Evolutionary conservation across 2,888 invertebrate species (phyloP).

Genomic region (Ischnus inquisitorius): DNA sequence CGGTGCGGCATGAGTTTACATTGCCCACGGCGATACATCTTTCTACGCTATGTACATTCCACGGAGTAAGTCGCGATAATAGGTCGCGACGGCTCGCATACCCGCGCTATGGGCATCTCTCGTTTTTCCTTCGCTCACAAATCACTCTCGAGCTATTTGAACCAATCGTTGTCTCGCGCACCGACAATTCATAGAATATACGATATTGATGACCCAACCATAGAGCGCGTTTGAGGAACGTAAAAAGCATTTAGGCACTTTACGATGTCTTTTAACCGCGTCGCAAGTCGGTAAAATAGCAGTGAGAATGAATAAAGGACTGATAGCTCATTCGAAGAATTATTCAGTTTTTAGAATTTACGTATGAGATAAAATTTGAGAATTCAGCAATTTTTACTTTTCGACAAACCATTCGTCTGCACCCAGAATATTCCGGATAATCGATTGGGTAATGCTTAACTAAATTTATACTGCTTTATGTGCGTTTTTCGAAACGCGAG

Average conservation of each 20-base stretch:
- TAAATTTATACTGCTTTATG: too few species aligned
- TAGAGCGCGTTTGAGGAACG: background rate
- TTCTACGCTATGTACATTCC: slow-evolving; percentile 22
- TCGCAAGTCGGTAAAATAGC: background rate
- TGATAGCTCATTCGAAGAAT: too few species aligned
- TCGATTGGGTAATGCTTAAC: too few species aligned
- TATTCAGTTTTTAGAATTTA: too few species aligned
- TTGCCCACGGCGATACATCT: slow-evolving; percentile 46
- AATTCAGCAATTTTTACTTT: too few species aligned
- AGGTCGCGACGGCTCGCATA: slow-evolving; percentile 40
- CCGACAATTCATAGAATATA: background rate
- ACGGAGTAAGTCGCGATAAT: slow-evolving; percentile 40
- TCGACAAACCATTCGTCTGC: too few species aligned
- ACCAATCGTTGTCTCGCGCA: background rate
- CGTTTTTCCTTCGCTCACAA: slow-evolving; percentile 35
- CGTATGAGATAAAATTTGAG: too few species aligned
- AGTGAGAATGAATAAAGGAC: too few species aligned
- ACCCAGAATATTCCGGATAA: too few species aligned
- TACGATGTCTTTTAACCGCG: background rate
- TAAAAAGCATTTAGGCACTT: background rate
- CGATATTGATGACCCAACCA: background rate
- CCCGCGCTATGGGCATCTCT: slow-evolving; percentile 10
- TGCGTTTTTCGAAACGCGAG: background rate
- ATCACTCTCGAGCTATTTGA: slow-evolving; percentile 8
- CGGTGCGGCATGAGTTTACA: background rate